Base-by-base conservation (phyloP, 2,888 invertebrate genomes). In the Tuta absoluta region DNA sequence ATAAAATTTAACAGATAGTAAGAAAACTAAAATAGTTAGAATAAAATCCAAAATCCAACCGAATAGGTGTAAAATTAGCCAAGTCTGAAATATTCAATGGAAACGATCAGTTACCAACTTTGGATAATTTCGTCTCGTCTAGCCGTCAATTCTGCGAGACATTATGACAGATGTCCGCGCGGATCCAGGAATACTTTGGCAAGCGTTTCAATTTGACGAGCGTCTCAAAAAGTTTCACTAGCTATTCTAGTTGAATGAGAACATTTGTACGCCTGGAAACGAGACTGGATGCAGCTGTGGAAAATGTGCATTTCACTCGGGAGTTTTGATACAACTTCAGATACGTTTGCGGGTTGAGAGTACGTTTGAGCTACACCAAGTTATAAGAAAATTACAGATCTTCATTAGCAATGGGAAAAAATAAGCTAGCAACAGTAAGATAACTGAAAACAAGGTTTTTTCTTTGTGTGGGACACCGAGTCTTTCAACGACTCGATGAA, bases 251-350 rank as follows among this genome's bases (percentile, higher is more conserved):
- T 53, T 21, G 51, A 53, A 53, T 23, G 23, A 53, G 51, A 23
- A 53, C 51, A 53, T 53, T 53, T 53, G 23, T 53, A 23, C 51
- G 51, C 51, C 23, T 17, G 45, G 17, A 45, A 14, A 11, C 14
- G 23, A 14, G 11, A 7, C 2, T 14, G 23, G 23, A 53, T 53
- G 51, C 51, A 53, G 51, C 23, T 53, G 51, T 24, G 51, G 24
- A 23, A 12, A 53, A 53, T 53, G 51, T 53, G 51, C 51, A 53
- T 53, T 53, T 53, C 24, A 53, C 51, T 53, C 14, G 3, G 23
- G 23, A 53, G 23, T 53, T 53, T 21, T 53, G 51, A 23, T 23
- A 12, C 23, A 53, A 53, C 24, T 53, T 23, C 51, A 24, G 51
- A 53, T 12, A 11, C 14, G 12, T 21, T 2, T n/a, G 33, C 33